A percentile compares a stretch with the other conserved stretches of the same genome.
phyloP scores from a whole-genome alignment of 2,888 invertebrate genomes.

The Caenorhabditis wallacei region DNA sequence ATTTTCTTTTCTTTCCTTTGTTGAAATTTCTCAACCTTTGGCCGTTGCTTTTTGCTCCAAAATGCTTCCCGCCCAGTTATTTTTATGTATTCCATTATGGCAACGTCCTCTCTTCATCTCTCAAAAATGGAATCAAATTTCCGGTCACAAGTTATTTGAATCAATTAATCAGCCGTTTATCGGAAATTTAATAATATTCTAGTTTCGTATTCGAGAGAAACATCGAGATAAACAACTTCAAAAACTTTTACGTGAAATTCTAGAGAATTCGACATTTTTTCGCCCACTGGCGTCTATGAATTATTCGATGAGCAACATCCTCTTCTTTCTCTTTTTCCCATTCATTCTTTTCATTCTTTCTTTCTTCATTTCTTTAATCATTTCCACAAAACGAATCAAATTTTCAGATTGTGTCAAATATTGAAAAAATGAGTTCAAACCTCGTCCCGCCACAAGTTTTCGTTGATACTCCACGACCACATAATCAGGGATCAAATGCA shows the following conservation, averaged over 20 bases:
- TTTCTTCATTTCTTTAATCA: background rate
- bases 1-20: conserved; percentile 14
- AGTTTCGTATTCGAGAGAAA: background rate
- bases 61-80: background rate
- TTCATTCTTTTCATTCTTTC: background rate
- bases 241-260: conserved; percentile 40
- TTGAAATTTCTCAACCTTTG: conserved; percentile 33
- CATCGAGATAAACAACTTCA: background rate
- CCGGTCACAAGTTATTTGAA: conserved; percentile 40
- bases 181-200: conserved; percentile 73
- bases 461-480: conserved; percentile 70
- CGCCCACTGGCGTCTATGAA: conserved; percentile 34
- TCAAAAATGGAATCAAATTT: conserved; percentile 33
- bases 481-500: conserved; percentile 43
- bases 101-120: conserved; percentile 7
- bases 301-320: conserved; percentile 16
- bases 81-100: background rate
- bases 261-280: conserved; percentile 46
- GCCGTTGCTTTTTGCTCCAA: conserved; percentile 12
- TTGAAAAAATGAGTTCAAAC: conserved; percentile 58
- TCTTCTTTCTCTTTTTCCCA: background rate
- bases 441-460: conserved; percentile 70
- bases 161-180: conserved; percentile 9
- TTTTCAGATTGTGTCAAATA: background rate
- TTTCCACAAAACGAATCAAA: background rate